phyloP scores from a whole-genome alignment of 2,888 invertebrate species.

The Chloromyia formosa region DNA sequence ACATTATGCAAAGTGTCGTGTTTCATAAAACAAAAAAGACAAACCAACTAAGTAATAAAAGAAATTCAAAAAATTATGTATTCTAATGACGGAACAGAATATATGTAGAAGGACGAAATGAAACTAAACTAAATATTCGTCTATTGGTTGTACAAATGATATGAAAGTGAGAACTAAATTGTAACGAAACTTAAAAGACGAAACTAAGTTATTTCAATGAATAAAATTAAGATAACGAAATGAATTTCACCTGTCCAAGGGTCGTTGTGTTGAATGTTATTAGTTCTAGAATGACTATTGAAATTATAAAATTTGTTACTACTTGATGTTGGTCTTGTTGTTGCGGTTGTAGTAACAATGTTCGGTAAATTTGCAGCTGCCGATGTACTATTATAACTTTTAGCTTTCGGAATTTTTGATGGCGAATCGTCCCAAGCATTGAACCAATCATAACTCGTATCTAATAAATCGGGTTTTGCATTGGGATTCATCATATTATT shows the following conservation, averaged over 20 bases:
- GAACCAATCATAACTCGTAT: constrained; percentile 51
- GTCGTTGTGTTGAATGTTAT: constrained; percentile 50
- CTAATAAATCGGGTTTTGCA: constrained; percentile 41
- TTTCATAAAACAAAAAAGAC: background rate
- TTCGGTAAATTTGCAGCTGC: background rate
- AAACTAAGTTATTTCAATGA: constrained; percentile 52
- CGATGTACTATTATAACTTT: constrained; percentile 17
- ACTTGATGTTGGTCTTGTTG: constrained; percentile 39
- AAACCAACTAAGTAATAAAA: no score
- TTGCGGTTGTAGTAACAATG: constrained; percentile 26
- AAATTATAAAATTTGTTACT: constrained; percentile 46
- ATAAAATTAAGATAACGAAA: constrained; percentile 66
- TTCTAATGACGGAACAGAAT: constrained; percentile 1
- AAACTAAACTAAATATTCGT: constrained; percentile 17
- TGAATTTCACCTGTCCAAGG: constrained; percentile 55
- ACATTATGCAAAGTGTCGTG: background rate
- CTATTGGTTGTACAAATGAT: constrained; percentile 8
- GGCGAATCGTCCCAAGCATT: constrained; percentile 53
- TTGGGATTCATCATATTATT: constrained; percentile 47
- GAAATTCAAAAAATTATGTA: background rate
- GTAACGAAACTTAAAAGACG: constrained; percentile 51
- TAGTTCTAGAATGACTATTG: constrained; percentile 45
- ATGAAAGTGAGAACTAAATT: constrained; percentile 53
- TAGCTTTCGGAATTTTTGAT: constrained; percentile 47
- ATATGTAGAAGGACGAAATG: constrained; percentile 9